These are phyloP conservation scores for Bursaphelenchus okinawaensis DNA, from an alignment of 2,888 invertebrate species.

Conservation along the genomic window DNA sequence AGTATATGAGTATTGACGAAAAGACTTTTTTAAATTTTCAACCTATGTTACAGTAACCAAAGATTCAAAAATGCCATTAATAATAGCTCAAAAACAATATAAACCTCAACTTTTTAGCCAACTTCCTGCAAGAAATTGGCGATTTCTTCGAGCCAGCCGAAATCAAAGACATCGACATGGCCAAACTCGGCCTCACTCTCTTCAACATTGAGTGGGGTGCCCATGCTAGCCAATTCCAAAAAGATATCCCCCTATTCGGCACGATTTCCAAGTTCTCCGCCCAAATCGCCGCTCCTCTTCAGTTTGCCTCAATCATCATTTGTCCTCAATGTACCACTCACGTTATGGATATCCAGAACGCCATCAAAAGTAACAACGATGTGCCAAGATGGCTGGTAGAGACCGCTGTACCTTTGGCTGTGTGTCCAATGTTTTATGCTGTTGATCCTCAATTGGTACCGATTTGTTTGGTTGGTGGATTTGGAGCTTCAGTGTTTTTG, in stretches of 20 bases:
- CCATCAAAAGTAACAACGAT: not conserved
- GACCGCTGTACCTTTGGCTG: not conserved
- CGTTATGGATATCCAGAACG: not conserved
- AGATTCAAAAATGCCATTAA: too few relatives aligned
- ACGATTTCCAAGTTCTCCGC: not conserved
- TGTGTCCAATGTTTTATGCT: not conserved
- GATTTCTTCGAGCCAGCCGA: not conserved
- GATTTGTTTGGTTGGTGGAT: not conserved
- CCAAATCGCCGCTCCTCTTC: not conserved
- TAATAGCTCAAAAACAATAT: too few relatives aligned
- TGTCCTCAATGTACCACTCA: not conserved
- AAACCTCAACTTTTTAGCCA: not conserved
- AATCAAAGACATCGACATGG: not conserved
- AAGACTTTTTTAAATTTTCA: too few relatives aligned
- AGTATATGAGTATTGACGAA: too few relatives aligned
- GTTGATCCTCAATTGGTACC: not conserved
- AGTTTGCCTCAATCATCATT: not conserved
- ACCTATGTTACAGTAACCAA: too few relatives aligned
- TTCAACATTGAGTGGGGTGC: not conserved
- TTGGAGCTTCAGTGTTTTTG: not conserved
- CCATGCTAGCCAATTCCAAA: not conserved
- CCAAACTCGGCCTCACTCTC: not conserved
- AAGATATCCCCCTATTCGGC: not conserved
- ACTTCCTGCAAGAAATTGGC: not conserved
- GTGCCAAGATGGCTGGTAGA: not conserved